Conservation (phyloP, 2,113 vertebrate genomes). For the Dicaeum eximium region DNA sequence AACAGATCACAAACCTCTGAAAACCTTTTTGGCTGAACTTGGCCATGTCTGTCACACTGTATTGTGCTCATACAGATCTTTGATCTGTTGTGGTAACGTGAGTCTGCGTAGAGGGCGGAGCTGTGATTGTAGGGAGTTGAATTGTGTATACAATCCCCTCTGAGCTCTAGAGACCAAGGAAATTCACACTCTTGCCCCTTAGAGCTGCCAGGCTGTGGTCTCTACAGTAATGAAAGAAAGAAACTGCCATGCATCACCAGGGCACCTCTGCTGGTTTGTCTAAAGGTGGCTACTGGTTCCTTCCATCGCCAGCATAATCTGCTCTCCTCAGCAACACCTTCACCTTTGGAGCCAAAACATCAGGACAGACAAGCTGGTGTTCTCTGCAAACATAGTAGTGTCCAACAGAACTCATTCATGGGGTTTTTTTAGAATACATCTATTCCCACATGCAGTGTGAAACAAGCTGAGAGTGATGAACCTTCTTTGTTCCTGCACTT, state of each 20-base stretch:
- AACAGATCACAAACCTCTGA: background rate
- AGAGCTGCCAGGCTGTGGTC: background rate
- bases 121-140: background rate
- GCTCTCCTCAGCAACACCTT: background rate
- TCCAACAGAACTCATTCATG: background rate
- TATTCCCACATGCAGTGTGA: background rate
- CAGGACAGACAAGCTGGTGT: background rate
- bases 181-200: background rate
- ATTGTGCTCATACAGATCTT: background rate
- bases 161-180: background rate
- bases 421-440: background rate
- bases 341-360: background rate
- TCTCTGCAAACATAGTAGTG: background rate
- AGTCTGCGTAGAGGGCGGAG: background rate
- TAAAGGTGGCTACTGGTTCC: background rate
- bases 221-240: background rate
- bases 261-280: background rate
- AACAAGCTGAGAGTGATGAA: background rate
- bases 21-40: background rate
- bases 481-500: background rate
- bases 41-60: background rate
- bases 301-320: background rate
- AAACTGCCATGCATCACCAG: background rate
- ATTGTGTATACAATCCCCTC: accelerated
- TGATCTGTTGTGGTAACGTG: background rate